A percentile compares a stretch with the other conserved stretches of the same genome.
phyloP scores from a whole-genome alignment of 2,888 invertebrate species.

The Folsomia candida region DNA sequence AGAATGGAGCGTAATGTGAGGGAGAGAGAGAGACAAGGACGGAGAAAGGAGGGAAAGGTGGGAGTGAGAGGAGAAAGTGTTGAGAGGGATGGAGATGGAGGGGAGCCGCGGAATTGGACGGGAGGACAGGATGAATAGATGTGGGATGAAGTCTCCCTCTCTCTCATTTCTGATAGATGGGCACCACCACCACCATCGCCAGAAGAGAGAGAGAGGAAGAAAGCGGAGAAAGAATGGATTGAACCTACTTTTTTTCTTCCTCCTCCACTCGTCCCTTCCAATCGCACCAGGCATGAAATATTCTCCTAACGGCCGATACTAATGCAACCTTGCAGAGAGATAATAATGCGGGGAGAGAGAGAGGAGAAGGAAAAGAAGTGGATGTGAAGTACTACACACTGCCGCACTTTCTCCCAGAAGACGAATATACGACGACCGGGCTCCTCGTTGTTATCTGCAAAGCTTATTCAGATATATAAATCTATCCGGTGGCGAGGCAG shows the following conservation, averaged over 20 bases:
- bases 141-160: neutral
- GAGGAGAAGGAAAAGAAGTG: neutral
- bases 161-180: too few species aligned
- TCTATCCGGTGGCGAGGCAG: too few species aligned
- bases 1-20: neutral
- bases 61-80: neutral
- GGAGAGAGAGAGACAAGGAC: constrained; percentile 3
- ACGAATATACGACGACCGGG: neutral
- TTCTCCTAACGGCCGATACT: neutral
- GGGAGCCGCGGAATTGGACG: neutral
- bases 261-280: too few species aligned
- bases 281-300: too few species aligned
- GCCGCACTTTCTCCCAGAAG: neutral
- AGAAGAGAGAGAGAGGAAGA: too few species aligned
- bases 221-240: too few species aligned
- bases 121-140: neutral
- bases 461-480: constrained; percentile 4
- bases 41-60: neutral
- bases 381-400: neutral
- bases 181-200: too few species aligned
- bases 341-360: too few species aligned
- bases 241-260: too few species aligned
- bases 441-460: constrained; percentile 1
- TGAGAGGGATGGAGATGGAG: neutral
- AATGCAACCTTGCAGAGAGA: neutral